Evolutionary conservation across 2,888 invertebrate genomes (phyloP).

Genomic region (Abscondita cerata): DNA sequence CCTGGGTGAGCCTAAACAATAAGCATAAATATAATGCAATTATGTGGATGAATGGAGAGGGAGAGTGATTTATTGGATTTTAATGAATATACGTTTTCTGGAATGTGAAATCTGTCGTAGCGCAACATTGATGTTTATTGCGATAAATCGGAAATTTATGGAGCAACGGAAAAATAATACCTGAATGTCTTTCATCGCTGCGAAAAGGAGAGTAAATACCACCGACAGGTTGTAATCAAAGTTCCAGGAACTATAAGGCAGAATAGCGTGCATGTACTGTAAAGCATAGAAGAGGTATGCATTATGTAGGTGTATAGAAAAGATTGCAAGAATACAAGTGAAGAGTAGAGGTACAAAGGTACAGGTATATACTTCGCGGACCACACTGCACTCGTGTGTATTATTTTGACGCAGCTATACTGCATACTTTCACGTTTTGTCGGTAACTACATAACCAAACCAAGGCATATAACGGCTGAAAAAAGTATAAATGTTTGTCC

Average conservation of each 20-base stretch:
- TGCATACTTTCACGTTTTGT: constrained; percentile 43
- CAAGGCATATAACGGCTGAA: constrained; percentile 34
- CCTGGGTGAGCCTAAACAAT: too few relatives aligned
- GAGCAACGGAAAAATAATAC: too few relatives aligned
- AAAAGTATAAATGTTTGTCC: constrained; percentile 33
- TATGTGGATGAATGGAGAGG: too few relatives aligned
- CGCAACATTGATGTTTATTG: too few relatives aligned
- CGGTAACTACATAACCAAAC: constrained; percentile 43
- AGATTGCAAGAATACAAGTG: constrained; percentile 26
- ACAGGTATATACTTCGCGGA: constrained; percentile 28
- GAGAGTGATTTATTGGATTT: too few relatives aligned
- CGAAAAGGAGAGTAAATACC: not conserved
- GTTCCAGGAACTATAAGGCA: constrained; percentile 33
- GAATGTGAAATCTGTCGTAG: too few relatives aligned
- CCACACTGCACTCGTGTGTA: constrained; percentile 38
- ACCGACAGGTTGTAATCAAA: constrained; percentile 32
- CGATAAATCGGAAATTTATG: too few relatives aligned
- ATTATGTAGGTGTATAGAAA: constrained; percentile 31
- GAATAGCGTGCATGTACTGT: constrained; percentile 29
- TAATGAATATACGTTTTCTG: too few relatives aligned
- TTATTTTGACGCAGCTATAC: constrained; percentile 41
- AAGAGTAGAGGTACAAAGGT: constrained; percentile 28
- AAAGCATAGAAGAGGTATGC: constrained; percentile 31
- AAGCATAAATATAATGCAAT: too few relatives aligned
- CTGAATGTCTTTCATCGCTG: too few relatives aligned